phyloP scores from a whole-genome alignment of 2,113 vertebrate species.

The Chloebia gouldiae region DNA sequence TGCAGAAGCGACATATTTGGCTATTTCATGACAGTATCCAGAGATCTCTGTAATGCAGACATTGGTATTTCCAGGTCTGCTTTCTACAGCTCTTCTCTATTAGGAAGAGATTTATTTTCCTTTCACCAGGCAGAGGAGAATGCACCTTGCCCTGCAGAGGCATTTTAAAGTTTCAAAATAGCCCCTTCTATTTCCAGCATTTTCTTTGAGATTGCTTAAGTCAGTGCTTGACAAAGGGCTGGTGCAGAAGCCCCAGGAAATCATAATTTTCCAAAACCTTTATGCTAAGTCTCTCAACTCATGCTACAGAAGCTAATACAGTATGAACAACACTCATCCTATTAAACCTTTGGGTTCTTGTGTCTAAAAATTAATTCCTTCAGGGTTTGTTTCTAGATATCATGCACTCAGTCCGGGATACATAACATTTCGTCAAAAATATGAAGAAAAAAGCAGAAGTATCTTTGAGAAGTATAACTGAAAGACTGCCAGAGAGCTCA shows the following conservation, averaged over 20 bases:
- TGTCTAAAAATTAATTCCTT: constrained; percentile 42
- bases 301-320: constrained; percentile 54
- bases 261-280: constrained; percentile 57
- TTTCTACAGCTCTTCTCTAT: constrained; percentile 63
- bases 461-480: constrained; percentile 20
- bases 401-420: not conserved
- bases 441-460: constrained; percentile 23
- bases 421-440: not conserved
- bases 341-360: constrained; percentile 26
- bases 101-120: constrained; percentile 64
- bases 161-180: constrained; percentile 61
- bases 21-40: constrained; percentile 62
- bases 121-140: constrained; percentile 57
- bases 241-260: constrained; percentile 60
- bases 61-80: constrained; percentile 56
- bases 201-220: constrained; percentile 60
- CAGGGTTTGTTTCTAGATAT: not conserved
- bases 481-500: constrained; percentile 7
- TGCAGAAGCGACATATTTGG: not conserved
- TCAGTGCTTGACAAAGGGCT: constrained; percentile 61
- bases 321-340: constrained; percentile 34
- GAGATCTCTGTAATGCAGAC: constrained; percentile 59
- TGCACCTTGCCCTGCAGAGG: constrained; percentile 61
- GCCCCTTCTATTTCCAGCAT: constrained; percentile 57
- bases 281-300: constrained; percentile 48